phyloP scores from a whole-genome alignment of 2,888 invertebrate genomes.

The Coleophora deauratella region DNA sequence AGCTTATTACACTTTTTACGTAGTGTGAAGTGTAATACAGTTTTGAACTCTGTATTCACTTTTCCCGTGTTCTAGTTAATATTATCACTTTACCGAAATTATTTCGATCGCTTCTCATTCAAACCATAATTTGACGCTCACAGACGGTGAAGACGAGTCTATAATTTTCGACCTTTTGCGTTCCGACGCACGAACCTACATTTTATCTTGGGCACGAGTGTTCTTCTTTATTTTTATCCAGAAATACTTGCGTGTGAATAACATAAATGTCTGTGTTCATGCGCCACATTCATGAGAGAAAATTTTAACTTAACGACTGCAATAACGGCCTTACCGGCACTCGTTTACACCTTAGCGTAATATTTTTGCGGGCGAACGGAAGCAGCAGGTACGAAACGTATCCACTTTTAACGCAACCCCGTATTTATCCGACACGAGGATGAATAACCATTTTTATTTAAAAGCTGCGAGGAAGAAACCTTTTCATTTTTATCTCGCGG shows the following conservation, averaged over 20 bases:
- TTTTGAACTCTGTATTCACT: too few relatives aligned
- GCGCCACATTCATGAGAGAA: conserved; percentile 48
- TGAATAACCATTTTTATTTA: conserved; percentile 6
- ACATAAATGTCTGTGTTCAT: conserved; percentile 52
- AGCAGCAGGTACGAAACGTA: conserved; percentile 35
- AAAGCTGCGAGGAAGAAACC: background rate
- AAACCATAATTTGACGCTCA: too few relatives aligned
- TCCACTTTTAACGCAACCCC: conserved; percentile 29
- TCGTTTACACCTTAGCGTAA: conserved; percentile 55
- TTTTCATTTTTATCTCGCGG: conserved; percentile 3
- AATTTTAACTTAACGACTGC: conserved; percentile 59
- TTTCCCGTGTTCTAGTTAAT: too few relatives aligned
- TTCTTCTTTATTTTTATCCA: conserved; percentile 29
- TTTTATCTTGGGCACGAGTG: conserved; percentile 17
- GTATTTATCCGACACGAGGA: conserved; percentile 25
- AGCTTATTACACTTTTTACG: too few relatives aligned
- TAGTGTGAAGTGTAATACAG: too few relatives aligned
- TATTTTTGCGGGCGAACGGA: conserved; percentile 49
- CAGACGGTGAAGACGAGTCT: too few relatives aligned
- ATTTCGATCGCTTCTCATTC: too few relatives aligned
- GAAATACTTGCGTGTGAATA: conserved; percentile 46
- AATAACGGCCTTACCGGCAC: conserved; percentile 48
- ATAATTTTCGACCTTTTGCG: too few relatives aligned
- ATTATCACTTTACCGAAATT: too few relatives aligned
- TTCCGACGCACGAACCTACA: conserved; percentile 7